Evolutionary conservation across 2,888 invertebrate genomes (phyloP).

Genomic region (Eupithecia vulgata): DNA sequence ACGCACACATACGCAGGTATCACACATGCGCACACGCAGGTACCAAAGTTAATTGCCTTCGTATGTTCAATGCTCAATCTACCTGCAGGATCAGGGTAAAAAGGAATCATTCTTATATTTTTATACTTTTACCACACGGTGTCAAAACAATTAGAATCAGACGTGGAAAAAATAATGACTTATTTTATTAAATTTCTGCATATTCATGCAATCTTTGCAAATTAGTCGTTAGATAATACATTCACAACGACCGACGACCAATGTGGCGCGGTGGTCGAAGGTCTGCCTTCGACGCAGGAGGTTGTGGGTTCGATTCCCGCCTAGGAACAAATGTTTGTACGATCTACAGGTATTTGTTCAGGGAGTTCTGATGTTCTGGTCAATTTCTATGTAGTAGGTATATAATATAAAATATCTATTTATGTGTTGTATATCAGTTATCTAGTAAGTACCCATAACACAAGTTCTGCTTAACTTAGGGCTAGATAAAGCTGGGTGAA

Average conservation of each 20-base stretch:
- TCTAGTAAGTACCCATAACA: no score
- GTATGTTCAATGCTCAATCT: slow-evolving; percentile 80
- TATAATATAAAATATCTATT: no score
- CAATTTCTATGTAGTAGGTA: no score
- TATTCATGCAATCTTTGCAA: background rate
- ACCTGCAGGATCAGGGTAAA: slow-evolving; percentile 68
- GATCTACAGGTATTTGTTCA: no score
- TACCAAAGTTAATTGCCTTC: slow-evolving; percentile 82
- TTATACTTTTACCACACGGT: slow-evolving; percentile 42
- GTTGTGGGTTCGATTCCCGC: no score
- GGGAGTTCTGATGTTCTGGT: no score
- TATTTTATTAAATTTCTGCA: background rate
- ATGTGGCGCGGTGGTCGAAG: no score
- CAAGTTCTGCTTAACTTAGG: no score
- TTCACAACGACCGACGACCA: background rate
- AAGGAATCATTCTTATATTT: slow-evolving; percentile 49
- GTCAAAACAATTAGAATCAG: slow-evolving; percentile 32
- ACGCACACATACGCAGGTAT: slow-evolving; percentile 18
- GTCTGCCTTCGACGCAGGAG: no score
- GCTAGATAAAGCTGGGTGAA: no score
- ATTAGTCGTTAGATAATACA: background rate
- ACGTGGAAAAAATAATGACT: background rate
- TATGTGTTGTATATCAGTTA: no score
- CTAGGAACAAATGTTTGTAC: no score
- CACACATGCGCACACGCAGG: slow-evolving; percentile 69